Percentiles rank a stretch among this genome's conserved stretches.
phyloP scores from a whole-genome alignment of 2,888 invertebrate genomes.

The Galerucella calmariensis region DNA sequence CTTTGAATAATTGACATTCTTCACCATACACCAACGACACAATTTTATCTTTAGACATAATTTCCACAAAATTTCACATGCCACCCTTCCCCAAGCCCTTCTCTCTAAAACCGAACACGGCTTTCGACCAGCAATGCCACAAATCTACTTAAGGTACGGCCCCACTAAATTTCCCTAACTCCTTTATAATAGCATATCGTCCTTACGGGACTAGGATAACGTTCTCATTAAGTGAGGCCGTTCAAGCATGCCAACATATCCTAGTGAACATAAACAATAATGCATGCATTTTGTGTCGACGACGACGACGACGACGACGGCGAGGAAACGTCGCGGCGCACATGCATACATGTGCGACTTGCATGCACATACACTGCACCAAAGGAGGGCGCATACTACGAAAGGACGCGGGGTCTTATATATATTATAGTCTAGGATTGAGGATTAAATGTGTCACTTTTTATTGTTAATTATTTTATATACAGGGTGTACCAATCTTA shows the following conservation, averaged over 20 bases:
- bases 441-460: too few relatives aligned
- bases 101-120: background rate
- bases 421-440: background rate
- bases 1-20: background rate
- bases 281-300: slow-evolving; percentile 54
- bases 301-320: slow-evolving; percentile 42
- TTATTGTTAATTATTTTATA: too few relatives aligned
- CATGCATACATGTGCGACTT: slow-evolving; percentile 16
- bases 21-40: background rate
- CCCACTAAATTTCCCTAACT: slow-evolving; percentile 48
- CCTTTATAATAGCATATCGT: slow-evolving; percentile 50
- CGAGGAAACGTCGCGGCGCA: slow-evolving; percentile 22
- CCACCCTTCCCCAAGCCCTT: background rate
- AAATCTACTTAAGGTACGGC: slow-evolving; percentile 45
- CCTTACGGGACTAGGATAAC: slow-evolving; percentile 52
- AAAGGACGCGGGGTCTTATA: background rate
- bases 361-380: slow-evolving; percentile 27
- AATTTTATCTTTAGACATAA: slow-evolving; percentile 6
- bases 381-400: background rate
- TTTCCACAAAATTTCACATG: background rate
- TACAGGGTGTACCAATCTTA: too few relatives aligned
- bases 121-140: slow-evolving; percentile 27
- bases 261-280: slow-evolving; percentile 56
- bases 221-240: slow-evolving; percentile 52
- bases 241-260: slow-evolving; percentile 53